Evolutionary conservation across 2,797 vertebrate genomes (phyloP).

Genomic region (Helarctos malayanus): DNA sequence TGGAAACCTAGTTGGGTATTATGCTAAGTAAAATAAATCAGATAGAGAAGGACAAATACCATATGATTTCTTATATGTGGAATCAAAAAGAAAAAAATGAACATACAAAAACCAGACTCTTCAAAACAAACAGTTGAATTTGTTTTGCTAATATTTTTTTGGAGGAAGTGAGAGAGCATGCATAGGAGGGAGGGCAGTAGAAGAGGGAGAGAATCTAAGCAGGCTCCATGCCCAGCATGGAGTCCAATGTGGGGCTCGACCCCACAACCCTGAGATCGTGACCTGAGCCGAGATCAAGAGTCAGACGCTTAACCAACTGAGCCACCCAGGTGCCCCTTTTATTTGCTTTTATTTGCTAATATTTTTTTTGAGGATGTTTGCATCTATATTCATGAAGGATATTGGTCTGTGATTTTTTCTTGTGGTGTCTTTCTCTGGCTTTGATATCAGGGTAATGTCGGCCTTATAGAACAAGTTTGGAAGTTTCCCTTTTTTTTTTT

Average conservation of each 20-base stretch:
- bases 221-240: too few species aligned
- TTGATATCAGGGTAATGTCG: background rate
- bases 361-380: background rate
- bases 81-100: background rate
- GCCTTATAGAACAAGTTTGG: background rate
- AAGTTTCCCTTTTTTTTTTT: background rate
- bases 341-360: background rate
- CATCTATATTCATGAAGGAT: background rate
- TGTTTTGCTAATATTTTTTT: background rate
- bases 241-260: too few species aligned
- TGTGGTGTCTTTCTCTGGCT: background rate
- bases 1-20: background rate
- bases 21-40: background rate
- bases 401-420: slow-evolving; percentile 8
- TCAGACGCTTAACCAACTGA: too few species aligned
- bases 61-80: background rate
- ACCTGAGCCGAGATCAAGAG: too few species aligned
- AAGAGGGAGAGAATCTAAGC: too few species aligned
- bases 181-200: too few species aligned
- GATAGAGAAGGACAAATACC: background rate
- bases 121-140: background rate
- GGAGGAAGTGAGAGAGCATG: too few species aligned
- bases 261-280: too few species aligned
- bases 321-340: too few species aligned
- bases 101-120: background rate